Base-by-base conservation (phyloP, 1,140 invertebrate species). In the Pinna nobilis region DNA sequence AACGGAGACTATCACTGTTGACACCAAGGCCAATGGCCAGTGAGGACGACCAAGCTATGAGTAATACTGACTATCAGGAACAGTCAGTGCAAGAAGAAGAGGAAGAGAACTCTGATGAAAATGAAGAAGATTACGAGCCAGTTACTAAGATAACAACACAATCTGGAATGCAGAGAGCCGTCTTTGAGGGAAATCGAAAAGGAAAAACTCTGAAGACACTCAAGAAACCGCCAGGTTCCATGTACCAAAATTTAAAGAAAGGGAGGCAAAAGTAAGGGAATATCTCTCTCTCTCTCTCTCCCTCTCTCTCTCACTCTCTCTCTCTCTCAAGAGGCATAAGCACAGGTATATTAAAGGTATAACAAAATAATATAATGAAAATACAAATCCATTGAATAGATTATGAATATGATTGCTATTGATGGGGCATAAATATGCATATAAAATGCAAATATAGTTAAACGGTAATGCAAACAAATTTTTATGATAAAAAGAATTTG, bases 61-160 rank as follows among this genome's bases (percentile, higher is more conserved):
- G 28, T 39, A 50, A 53, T 7, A 50, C 20, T 47, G 51, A 51
- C 25, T 35, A 25, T 37, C 37, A 44, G 13, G 55, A 5, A 39
- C 35, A 47, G 66, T 37, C 47, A 28, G 39, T 20, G 11, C 25
- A 65, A 18, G 61, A 65, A 5, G 44, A 25, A 15, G 55, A 60
- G 30, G 55, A 70, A n/a, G 59, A 70, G 20, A 6, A 37, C 15
- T 20, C 47, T 33, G 59, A 61, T 39, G 68, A 70, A 28, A 28
- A 32, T n/a, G 55, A 70, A 20, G 50, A 28, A 47, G 68, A 70
- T 49, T 49, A 70, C 47, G 44, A 20, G 50, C 63, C 44, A 3
- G 30, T 49, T 30, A 32, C 63, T n/a, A 11, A 53, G 25, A 66
- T 50, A 30, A 66, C 63, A 7, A 66, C 63, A 32, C 63, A 66